Conservation (phyloP, 2,113 vertebrate genomes). For the Microcebus jonahi region DNA sequence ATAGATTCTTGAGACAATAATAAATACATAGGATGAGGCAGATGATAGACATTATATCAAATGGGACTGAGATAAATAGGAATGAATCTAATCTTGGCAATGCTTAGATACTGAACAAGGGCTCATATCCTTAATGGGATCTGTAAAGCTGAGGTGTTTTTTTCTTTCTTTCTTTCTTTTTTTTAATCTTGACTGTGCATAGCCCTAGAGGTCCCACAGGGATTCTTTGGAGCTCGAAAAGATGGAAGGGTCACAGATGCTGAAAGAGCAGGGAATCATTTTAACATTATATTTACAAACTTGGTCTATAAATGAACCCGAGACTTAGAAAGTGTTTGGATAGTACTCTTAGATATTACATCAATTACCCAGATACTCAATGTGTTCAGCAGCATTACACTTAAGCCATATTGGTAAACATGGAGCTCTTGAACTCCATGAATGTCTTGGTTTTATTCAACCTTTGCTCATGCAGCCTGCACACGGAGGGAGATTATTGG, state of each 20-base stretch:
- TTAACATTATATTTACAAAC: not conserved
- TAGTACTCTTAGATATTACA: not conserved
- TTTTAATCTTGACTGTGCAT: not conserved
- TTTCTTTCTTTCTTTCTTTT: no score
- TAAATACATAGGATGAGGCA: not conserved
- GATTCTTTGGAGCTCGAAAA: not conserved
- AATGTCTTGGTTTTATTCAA: not conserved
- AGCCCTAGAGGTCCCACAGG: fast-evolving
- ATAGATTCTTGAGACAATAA: not conserved
- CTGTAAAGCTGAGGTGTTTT: not conserved
- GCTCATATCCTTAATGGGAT: not conserved
- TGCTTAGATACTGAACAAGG: not conserved
- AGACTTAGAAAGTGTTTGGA: not conserved
- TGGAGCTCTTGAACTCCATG: not conserved
- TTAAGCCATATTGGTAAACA: not conserved
- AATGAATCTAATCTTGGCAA: not conserved
- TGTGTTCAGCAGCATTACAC: not conserved
- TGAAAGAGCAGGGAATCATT: not conserved
- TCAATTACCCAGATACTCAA: not conserved
- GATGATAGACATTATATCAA: not conserved
- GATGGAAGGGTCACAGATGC: fast-evolving
- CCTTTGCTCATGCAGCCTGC: not conserved
- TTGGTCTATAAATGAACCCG: not conserved
- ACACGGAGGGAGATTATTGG: not conserved
- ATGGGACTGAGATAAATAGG: not conserved